A percentile compares a stretch with the other conserved stretches of the same genome.
Conservation (phyloP, 35 echinoderm and acorn worm species). For the Ophiothrix spiculata region DNA sequence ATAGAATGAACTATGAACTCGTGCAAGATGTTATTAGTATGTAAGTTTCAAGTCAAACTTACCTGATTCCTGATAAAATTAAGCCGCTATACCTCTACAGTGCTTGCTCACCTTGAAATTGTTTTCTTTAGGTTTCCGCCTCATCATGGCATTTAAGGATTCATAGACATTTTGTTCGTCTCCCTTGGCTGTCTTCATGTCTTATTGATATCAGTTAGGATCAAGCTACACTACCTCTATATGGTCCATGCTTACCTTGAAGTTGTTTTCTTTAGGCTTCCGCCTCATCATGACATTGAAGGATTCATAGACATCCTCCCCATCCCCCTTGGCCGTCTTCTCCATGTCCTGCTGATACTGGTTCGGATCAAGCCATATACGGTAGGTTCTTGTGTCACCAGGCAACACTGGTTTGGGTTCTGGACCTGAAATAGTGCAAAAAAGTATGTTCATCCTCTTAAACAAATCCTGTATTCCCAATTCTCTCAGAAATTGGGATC, state of each 20-base stretch:
- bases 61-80: no score
- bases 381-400: conserved; percentile 64
- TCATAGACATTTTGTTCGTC: conserved; percentile 82
- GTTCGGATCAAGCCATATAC: conserved; percentile 96
- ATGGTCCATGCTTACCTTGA: conserved; percentile 94
- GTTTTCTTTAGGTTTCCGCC: conserved; percentile 97
- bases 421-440: conserved; percentile 63
- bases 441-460: no score
- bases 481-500: no score
- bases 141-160: conserved; percentile 96
- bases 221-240: no score
- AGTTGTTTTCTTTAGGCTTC: conserved; percentile 98
- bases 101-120: conserved; percentile 97
- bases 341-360: conserved; percentile 98
- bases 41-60: no score
- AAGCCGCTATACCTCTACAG: no score
- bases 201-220: no score
- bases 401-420: conserved; percentile 85
- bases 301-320: conserved; percentile 87
- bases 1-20: no score
- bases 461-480: no score
- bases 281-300: conserved; percentile 99
- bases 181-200: conserved; percentile 78
- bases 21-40: no score
- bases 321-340: conserved; percentile 47